These are phyloP conservation scores for Aviceda subcristata DNA, from an alignment of 2,113 vertebrate species.

Conservation along the genomic window DNA sequence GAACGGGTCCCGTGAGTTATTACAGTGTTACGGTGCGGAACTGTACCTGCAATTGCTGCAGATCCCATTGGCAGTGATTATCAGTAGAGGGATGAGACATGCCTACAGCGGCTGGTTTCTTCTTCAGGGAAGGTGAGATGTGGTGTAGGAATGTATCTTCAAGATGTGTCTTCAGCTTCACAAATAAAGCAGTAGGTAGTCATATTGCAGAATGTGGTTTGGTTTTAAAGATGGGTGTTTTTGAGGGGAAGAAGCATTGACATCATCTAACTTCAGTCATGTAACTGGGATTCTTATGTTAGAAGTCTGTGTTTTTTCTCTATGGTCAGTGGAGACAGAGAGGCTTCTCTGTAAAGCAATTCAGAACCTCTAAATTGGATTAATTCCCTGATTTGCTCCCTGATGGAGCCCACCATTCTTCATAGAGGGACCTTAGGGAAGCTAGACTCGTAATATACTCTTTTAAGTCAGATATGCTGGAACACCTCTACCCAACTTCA, in stretches of 20 bases:
- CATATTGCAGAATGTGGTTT: not conserved
- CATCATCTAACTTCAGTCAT: not conserved
- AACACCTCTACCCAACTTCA: not conserved
- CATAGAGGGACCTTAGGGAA: not conserved
- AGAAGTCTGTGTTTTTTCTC: not conserved
- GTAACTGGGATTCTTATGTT: not conserved
- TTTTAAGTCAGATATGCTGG: not conserved
- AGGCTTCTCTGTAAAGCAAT: not conserved
- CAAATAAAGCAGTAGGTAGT: rapidly evolving
- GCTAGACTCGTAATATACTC: not conserved
- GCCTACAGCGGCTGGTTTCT: not conserved
- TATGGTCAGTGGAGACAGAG: not conserved
- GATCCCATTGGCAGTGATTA: rapidly evolving
- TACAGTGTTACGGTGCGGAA: not conserved
- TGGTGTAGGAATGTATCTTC: not conserved
- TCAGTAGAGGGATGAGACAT: rapidly evolving
- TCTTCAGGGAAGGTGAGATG: not conserved
- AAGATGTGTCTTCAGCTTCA: not conserved
- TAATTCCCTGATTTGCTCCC: not conserved
- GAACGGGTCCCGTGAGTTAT: not conserved
- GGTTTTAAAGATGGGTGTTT: not conserved
- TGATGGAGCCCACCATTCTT: not conserved
- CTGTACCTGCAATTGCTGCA: not conserved
- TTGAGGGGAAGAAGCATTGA: not conserved
- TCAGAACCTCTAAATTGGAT: not conserved